These are phyloP conservation scores for Brachyrhaphis roseni DNA, from an alignment of 2,797 vertebrate genomes.

Conservation along the genomic window DNA sequence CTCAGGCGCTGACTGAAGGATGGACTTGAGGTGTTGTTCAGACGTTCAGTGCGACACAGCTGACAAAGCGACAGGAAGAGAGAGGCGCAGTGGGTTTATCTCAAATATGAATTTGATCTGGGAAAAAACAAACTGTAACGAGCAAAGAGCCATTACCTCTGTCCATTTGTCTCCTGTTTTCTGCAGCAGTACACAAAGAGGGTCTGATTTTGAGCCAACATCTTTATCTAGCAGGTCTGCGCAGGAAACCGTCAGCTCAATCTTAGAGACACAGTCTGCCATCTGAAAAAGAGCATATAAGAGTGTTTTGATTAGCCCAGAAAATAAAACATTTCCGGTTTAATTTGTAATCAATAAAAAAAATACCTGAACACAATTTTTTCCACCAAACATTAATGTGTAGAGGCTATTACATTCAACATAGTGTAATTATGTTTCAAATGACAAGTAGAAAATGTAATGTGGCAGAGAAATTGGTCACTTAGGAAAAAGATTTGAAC, in stretches of 20 bases:
- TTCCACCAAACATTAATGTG: background rate
- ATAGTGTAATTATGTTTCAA: background rate
- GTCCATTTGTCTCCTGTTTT: constrained; percentile 81
- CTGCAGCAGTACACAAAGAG: constrained; percentile 90
- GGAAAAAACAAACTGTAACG: background rate
- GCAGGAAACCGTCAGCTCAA: constrained; percentile 90
- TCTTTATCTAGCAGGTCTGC: constrained; percentile 89
- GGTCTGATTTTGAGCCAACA: constrained; percentile 90
- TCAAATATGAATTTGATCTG: background rate
- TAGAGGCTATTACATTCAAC: background rate
- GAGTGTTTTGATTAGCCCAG: background rate
- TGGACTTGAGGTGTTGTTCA: constrained; percentile 87
- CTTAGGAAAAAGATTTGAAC: background rate
- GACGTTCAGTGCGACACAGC: constrained; percentile 86
- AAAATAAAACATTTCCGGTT: background rate
- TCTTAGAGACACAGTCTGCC: constrained; percentile 87
- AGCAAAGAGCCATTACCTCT: constrained; percentile 80
- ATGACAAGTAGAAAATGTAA: background rate
- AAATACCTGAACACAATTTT: background rate
- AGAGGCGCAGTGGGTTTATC: accelerated
- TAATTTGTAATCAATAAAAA: background rate
- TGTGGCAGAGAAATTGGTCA: background rate
- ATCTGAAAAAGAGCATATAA: constrained; percentile 79
- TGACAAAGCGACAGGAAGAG: constrained; percentile 42
- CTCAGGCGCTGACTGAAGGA: constrained; percentile 88